Evolutionary conservation across 2,797 vertebrate genomes (phyloP).

Genomic region (Harpagifer antarcticus): DNA sequence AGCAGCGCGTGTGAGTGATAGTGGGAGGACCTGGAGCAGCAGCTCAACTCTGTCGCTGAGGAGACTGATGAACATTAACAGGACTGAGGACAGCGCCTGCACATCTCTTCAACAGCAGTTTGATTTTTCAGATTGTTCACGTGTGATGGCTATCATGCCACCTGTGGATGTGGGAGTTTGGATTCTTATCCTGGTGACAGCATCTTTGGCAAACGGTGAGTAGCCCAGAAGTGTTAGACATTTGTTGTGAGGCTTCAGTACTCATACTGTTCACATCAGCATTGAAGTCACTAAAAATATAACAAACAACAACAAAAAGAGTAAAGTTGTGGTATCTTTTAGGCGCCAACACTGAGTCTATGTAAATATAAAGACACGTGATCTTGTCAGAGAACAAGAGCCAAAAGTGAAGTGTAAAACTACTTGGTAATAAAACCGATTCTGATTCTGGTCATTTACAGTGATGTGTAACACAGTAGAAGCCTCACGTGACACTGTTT

Average conservation of each 20-base stretch:
- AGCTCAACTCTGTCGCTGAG: background rate
- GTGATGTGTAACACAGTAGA: background rate
- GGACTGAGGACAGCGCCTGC: background rate
- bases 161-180: conserved; percentile 77
- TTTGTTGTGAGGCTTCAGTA: background rate
- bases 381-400: too few relatives aligned
- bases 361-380: too few relatives aligned
- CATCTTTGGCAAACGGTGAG: conserved; percentile 78
- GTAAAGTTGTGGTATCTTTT: background rate
- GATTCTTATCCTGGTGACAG: conserved; percentile 75
- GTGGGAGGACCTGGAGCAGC: background rate
- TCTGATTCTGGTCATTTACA: background rate
- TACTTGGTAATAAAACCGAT: too few relatives aligned
- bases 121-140: conserved; percentile 28
- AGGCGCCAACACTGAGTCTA: too few relatives aligned
- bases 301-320: background rate
- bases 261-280: background rate
- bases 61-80: background rate
- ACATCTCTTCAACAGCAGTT: background rate
- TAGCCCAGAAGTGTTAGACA: background rate
- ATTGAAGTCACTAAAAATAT: background rate
- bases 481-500: background rate
- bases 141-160: conserved; percentile 76
- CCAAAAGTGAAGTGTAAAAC: too few relatives aligned
- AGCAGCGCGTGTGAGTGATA: background rate